These are phyloP conservation scores for Monomorium pharaonis DNA, from an alignment of 1,140 invertebrate species.

Conservation along the genomic window DNA sequence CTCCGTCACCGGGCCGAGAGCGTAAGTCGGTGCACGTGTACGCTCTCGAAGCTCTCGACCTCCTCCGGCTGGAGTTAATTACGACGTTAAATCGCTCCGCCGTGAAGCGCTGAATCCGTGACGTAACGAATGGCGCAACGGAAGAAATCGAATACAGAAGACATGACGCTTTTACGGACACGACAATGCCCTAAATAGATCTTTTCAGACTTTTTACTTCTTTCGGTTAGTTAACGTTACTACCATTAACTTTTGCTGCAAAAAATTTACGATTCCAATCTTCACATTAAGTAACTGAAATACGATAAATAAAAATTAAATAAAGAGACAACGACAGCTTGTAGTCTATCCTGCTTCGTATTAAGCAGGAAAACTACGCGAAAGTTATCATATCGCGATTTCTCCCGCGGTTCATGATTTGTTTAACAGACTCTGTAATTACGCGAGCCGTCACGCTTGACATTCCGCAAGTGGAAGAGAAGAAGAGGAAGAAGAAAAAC, in stretches of 20 bases:
- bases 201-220: too few species aligned
- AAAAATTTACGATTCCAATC: not conserved
- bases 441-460: conserved; percentile 24
- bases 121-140: conserved; percentile 39
- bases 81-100: conserved; percentile 39
- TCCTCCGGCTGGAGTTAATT: conserved; percentile 42
- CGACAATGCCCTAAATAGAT: not conserved
- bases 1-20: conserved; percentile 43
- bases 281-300: not conserved
- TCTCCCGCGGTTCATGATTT: conserved; percentile 29
- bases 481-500: conserved; percentile 23
- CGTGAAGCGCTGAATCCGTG: conserved; percentile 32
- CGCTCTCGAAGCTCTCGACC: conserved; percentile 19
- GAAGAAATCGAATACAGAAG: conserved; percentile 9
- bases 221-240: not conserved
- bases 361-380: not conserved
- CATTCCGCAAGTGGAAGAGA: conserved; percentile 7
- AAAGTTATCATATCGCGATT: conserved; percentile 3
- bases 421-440: conserved; percentile 33
- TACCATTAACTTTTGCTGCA: not conserved
- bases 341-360: not conserved
- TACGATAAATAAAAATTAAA: not conserved
- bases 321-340: not conserved
- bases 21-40: conserved; percentile 39
- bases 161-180: not conserved